These are phyloP conservation scores for Scytalopus superciliaris DNA, from an alignment of 2,113 vertebrate species.

Conservation along the genomic window DNA sequence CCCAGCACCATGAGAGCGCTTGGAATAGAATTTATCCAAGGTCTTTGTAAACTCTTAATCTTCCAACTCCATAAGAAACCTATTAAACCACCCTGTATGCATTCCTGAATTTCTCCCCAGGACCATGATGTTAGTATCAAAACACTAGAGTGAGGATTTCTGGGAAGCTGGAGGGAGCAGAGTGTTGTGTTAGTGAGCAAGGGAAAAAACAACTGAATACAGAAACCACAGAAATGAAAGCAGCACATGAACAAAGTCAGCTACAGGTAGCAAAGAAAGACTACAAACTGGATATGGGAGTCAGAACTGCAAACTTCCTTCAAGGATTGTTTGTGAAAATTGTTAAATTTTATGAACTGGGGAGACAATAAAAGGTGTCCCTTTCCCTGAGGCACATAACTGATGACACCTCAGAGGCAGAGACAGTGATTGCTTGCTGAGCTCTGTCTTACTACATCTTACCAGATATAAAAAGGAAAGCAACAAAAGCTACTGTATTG, in stretches of 20 bases:
- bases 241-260: background rate
- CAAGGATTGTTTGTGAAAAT: background rate
- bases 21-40: background rate
- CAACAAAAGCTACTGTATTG: background rate
- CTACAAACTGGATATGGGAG: background rate
- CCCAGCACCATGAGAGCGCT: background rate
- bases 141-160: background rate
- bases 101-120: background rate
- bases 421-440: background rate
- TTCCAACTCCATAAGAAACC: background rate
- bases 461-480: background rate
- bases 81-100: background rate
- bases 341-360: background rate
- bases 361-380: background rate
- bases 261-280: background rate
- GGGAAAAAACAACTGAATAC: background rate
- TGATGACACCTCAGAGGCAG: background rate
- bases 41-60: background rate
- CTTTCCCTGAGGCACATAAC: background rate
- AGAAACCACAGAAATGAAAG: background rate
- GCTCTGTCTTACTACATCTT: background rate
- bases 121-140: background rate
- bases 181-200: background rate
- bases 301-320: background rate
- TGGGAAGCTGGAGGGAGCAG: background rate